phyloP scores from a whole-genome alignment of 2,888 invertebrate species.

The Torymus auratus region DNA sequence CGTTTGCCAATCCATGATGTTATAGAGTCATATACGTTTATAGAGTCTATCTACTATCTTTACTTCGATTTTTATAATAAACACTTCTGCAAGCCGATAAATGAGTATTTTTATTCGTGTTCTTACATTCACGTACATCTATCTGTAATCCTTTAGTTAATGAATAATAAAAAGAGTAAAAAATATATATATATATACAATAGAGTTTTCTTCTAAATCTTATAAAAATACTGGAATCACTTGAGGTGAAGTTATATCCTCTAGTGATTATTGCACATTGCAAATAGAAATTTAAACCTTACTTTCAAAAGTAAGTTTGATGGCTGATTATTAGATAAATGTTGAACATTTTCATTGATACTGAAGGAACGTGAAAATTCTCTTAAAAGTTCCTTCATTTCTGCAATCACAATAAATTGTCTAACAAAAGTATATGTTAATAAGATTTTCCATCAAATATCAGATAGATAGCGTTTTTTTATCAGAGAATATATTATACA shows the following conservation, averaged over 20 bases:
- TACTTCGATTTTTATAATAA: slow-evolving; percentile 50
- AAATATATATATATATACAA: slow-evolving; percentile 38
- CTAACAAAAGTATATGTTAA: neutral
- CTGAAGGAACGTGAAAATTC: slow-evolving; percentile 1
- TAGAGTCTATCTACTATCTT: slow-evolving; percentile 42
- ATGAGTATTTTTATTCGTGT: slow-evolving; percentile 24
- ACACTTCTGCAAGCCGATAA: slow-evolving; percentile 33
- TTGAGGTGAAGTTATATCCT: slow-evolving; percentile 14
- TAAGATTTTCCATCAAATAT: neutral
- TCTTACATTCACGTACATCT: slow-evolving; percentile 9
- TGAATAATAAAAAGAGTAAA: slow-evolving; percentile 19
- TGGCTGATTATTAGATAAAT: slow-evolving; percentile 44
- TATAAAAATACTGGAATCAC: slow-evolving; percentile 46
- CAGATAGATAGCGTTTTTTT: neutral
- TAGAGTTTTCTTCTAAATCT: slow-evolving; percentile 6
- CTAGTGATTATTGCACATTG: slow-evolving; percentile 23
- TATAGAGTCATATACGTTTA: slow-evolving; percentile 18
- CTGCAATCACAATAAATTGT: neutral
- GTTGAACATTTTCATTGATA: slow-evolving; percentile 4
- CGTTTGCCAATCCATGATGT: slow-evolving; percentile 20
- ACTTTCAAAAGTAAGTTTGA: slow-evolving; percentile 32
- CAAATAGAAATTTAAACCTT: slow-evolving; percentile 20
- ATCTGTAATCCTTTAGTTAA: neutral
- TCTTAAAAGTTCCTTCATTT: neutral
- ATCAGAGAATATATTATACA: no score